Conservation (phyloP, 2,888 invertebrate species). For the Drymonia ruficornis region DNA sequence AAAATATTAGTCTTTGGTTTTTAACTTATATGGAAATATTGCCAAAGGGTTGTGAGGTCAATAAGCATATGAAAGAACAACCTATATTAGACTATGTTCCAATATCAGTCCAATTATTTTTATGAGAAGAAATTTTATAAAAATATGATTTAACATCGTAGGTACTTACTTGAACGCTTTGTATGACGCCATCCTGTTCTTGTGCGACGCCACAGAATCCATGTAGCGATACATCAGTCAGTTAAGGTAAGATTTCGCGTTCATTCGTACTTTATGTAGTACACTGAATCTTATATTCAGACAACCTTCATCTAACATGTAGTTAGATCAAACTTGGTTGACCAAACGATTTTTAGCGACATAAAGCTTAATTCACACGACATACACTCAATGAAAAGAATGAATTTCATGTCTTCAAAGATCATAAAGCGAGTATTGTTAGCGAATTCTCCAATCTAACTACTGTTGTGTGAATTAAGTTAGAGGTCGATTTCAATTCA, state of each 20-base stretch:
- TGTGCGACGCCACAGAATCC: constrained; percentile 28
- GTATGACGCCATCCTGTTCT: constrained; percentile 54
- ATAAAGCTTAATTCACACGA: constrained; percentile 38
- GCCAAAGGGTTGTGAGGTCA: constrained; percentile 64
- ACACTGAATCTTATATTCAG: constrained; percentile 18
- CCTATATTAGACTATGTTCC: constrained; percentile 61
- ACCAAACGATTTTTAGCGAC: constrained; percentile 19
- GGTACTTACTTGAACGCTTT: constrained; percentile 61
- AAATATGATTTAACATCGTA: constrained; percentile 46
- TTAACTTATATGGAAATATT: constrained; percentile 60
- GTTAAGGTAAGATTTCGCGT: constrained; percentile 23
- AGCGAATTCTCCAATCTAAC: constrained; percentile 26
- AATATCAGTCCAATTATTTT: constrained; percentile 67
- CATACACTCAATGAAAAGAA: constrained; percentile 9
- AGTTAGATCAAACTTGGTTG: constrained; percentile 18
- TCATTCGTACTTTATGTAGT: constrained; percentile 29
- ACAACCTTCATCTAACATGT: constrained; percentile 22
- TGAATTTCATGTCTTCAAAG: constrained; percentile 13
- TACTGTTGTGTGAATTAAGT: constrained; percentile 45
- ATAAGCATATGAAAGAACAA: constrained; percentile 66
- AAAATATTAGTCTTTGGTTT: constrained; percentile 77
- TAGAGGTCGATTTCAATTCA: constrained; percentile 39
- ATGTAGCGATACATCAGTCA: constrained; percentile 29
- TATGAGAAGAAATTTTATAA: constrained; percentile 40
- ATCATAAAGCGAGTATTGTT: constrained; percentile 27